Evolutionary conservation across 2,113 vertebrate species (phyloP).

Genomic region (Albula glossodonta): DNA sequence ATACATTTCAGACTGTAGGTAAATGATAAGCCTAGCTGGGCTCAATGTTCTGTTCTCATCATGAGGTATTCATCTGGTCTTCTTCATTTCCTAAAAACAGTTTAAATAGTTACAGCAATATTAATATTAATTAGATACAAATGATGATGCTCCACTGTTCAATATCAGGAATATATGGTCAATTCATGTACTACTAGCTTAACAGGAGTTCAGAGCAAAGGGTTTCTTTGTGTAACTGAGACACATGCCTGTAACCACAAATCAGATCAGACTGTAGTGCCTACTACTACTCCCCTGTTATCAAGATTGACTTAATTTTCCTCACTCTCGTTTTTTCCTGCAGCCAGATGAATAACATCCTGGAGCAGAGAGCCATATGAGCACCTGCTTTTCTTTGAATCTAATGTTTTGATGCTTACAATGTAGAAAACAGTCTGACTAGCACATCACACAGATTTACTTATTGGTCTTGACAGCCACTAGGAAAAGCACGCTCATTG

Average conservation of each 20-base stretch:
- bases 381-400: constrained; percentile 1
- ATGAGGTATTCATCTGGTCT: no score
- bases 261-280: constrained; percentile 1
- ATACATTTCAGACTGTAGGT: no score
- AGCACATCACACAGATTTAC: neutral
- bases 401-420: neutral
- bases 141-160: no score
- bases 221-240: neutral
- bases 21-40: no score
- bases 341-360: neutral
- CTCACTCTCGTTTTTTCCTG: neutral
- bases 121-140: no score
- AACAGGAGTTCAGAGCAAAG: neutral
- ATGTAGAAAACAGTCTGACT: neutral
- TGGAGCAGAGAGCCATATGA: neutral
- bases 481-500: neutral
- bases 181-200: neutral
- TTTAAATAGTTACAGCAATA: no score
- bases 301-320: constrained; percentile 13
- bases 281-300: constrained; percentile 9
- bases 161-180: neutral
- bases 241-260: constrained; percentile 17
- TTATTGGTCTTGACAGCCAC: neutral
- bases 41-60: no score
- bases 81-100: no score